These are phyloP conservation scores for Pantherophis guttatus DNA, from an alignment of 2,113 vertebrate genomes.

Conservation along the genomic window DNA sequence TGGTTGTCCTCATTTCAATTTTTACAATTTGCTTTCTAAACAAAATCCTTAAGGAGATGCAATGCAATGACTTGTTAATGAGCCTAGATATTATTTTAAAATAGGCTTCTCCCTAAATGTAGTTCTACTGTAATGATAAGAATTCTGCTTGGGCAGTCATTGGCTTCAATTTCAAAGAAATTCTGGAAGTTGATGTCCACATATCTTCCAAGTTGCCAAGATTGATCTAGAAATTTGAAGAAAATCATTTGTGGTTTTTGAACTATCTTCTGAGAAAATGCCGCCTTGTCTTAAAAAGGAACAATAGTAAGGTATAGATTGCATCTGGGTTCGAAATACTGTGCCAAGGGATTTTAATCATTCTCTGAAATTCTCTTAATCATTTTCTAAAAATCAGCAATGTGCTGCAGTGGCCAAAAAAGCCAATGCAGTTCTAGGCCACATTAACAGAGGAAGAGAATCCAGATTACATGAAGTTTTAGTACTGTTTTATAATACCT, in stretches of 20 bases:
- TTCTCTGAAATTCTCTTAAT: background rate
- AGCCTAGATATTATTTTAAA: background rate
- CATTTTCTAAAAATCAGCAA: background rate
- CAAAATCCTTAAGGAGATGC: background rate
- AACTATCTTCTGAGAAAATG: background rate
- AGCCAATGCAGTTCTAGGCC: background rate
- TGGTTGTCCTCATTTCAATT: conserved; percentile 21
- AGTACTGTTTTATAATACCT: background rate
- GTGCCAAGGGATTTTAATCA: background rate
- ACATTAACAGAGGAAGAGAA: background rate
- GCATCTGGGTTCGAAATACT: background rate
- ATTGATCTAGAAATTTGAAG: background rate
- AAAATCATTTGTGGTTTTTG: background rate
- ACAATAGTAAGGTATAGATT: background rate
- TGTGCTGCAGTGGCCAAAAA: background rate
- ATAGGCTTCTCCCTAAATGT: background rate
- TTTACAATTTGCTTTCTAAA: conserved; percentile 40
- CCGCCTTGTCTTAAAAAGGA: background rate
- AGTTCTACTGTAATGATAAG: background rate
- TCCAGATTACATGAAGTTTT: background rate
- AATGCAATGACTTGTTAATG: background rate
- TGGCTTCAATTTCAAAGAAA: background rate
- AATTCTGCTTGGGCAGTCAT: background rate
- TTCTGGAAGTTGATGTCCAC: background rate
- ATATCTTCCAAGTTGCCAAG: background rate